These are phyloP conservation scores for Ephestia elutella DNA, from an alignment of 1,140 invertebrate genomes.

Conservation along the genomic window DNA sequence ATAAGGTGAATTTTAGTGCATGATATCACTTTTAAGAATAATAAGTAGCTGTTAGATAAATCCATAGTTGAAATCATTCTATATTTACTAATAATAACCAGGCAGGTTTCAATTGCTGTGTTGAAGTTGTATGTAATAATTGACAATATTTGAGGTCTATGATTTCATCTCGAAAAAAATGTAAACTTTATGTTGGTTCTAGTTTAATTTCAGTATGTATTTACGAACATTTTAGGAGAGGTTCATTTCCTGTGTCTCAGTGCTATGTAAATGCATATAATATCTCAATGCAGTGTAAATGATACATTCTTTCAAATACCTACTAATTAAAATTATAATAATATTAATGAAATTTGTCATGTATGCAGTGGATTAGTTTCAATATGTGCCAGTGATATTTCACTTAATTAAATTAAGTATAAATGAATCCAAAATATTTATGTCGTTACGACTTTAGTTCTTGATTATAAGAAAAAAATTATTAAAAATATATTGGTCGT, in stretches of 20 bases:
- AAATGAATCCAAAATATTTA: slow-evolving; percentile 43
- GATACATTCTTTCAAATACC: too few relatives aligned
- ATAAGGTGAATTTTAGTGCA: slow-evolving; percentile 44
- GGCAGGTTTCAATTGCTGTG: background rate
- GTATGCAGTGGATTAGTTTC: background rate
- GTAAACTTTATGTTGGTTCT: too few relatives aligned
- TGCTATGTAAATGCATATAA: background rate
- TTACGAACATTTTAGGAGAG: background rate
- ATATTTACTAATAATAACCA: background rate
- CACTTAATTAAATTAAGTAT: slow-evolving; percentile 64
- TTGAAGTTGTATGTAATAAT: background rate
- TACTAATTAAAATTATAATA: background rate
- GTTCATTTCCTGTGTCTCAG: background rate
- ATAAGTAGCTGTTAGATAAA: slow-evolving; percentile 25
- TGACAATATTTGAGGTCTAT: too few relatives aligned
- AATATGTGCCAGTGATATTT: slow-evolving; percentile 20
- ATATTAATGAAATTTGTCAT: background rate
- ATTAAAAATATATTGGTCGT: slow-evolving; percentile 23
- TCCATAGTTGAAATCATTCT: slow-evolving; percentile 8
- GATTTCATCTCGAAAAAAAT: too few relatives aligned
- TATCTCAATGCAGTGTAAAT: too few relatives aligned
- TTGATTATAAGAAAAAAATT: slow-evolving; percentile 10
- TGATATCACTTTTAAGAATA: slow-evolving; percentile 40
- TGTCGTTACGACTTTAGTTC: slow-evolving; percentile 31
- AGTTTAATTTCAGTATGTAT: background rate